Evolutionary conservation across 2,888 invertebrate genomes (phyloP).

Genomic region (Gerosis bhagava): DNA sequence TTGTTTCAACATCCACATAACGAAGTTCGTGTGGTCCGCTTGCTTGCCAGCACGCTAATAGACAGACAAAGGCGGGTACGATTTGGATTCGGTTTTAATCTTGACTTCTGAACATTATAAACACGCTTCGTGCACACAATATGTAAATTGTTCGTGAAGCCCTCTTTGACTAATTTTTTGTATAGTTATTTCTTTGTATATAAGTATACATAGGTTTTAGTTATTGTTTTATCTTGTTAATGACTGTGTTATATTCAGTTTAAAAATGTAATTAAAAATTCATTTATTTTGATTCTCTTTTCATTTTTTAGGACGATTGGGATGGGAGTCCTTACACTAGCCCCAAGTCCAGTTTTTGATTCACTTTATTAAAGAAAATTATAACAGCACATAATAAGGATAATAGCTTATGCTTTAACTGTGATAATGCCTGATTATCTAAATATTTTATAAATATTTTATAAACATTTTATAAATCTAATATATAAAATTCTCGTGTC

Average conservation of each 20-base stretch:
- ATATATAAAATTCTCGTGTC: no score
- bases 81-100: conserved; percentile 67
- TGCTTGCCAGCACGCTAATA: conserved; percentile 63
- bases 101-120: conserved; percentile 57
- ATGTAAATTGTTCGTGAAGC: conserved; percentile 13
- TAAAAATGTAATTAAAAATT: conserved; percentile 59
- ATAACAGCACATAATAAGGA: no score
- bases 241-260: conserved; percentile 47
- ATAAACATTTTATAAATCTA: no score
- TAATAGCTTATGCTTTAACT: no score
- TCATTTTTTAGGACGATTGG: no score
- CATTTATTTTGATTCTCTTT: conserved; percentile 22
- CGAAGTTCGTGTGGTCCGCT: conserved; percentile 58
- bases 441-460: no score
- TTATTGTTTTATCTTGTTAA: conserved; percentile 63
- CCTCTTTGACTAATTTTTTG: conserved; percentile 47
- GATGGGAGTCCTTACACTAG: no score
- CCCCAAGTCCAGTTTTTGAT: no score
- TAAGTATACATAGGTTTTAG: conserved; percentile 81
- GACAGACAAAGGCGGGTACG: conserved; percentile 64
- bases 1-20: conserved; percentile 58
- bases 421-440: no score
- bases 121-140: not conserved
- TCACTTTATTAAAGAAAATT: no score
- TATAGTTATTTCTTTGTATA: conserved; percentile 74